Evolutionary conservation across 1,140 invertebrate species (phyloP).

Genomic region (Drosophila oshimai): DNA sequence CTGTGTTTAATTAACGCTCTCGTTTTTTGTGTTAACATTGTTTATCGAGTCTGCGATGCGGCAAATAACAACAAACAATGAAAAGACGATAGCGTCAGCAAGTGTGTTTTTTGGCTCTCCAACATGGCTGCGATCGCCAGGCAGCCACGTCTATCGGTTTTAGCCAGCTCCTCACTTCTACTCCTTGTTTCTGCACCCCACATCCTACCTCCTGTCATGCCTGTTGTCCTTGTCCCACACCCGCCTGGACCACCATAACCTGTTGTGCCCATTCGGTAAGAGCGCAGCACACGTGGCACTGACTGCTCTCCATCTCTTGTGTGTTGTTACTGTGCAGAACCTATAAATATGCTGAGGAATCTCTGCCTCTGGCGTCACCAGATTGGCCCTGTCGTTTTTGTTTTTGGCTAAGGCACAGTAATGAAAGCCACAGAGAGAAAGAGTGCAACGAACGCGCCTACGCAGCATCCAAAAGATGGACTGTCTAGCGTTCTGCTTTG

Average conservation of each 20-base stretch:
- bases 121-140: conserved; percentile 60
- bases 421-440: background rate
- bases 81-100: conserved; percentile 51
- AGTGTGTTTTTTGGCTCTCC: conserved; percentile 30
- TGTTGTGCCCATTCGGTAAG: conserved; percentile 1
- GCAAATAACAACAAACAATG: conserved; percentile 36
- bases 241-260: conserved; percentile 1
- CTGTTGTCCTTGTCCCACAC: conserved; percentile 13
- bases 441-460: conserved; percentile 43
- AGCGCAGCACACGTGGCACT: conserved; percentile 20
- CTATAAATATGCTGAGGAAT: conserved; percentile 31
- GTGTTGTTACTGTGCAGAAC: conserved; percentile 1
- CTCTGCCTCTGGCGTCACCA: conserved; percentile 23
- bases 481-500: conserved; percentile 4
- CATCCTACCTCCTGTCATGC: background rate
- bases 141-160: conserved; percentile 59
- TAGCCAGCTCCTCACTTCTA: background rate
- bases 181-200: background rate
- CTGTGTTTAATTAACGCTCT: conserved; percentile 70
- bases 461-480: conserved; percentile 34
- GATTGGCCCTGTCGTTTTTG: background rate
- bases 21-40: conserved; percentile 48
- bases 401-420: conserved; percentile 15
- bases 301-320: conserved; percentile 12
- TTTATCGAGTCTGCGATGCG: conserved; percentile 60